Evolutionary conservation across 37 sponge, comb jelly and placozoan genomes (phyloP), one percentile per base, ranked within the genome.

Genomic region (Diacarnus erythraeanus): DNA sequence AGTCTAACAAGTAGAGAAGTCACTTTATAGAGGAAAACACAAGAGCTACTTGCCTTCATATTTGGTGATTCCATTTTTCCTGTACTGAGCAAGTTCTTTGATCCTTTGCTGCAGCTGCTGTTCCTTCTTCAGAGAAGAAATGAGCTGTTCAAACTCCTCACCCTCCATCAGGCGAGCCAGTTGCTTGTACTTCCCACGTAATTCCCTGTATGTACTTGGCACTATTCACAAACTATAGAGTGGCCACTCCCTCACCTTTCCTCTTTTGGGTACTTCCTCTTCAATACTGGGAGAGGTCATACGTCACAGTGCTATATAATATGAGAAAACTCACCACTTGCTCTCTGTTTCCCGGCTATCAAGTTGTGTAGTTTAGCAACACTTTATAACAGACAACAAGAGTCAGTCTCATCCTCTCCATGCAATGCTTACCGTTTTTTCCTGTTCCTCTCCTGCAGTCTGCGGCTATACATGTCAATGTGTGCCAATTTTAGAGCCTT

Each of bases 401-500:
- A 47, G 51, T 47, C 51, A 47, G 51, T 47, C 12, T 12, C 12
- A 47, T 47, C 51, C 6, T 6, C 12, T 47, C 12, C 12, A 47
- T 47, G 12, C 51, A 47, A 47, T 6, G 51, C 73, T 75, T 51
- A 85, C 89, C 69, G 35, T 42, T 90, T 94, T 64, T 89, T 80
- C 42, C 81, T 79, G 33, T 78, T 76, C 33, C 95, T 83, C 83
- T 94, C 91, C 26, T 15, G 67, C 54, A 94, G 64, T 34, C 72
- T 64, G n/a, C 69, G 84, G 68, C 64, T 87, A 75, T 90, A 90
- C 71, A 94, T 88, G 75, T 94, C 92, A 0, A 94, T 37, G 57
- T 94, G 95, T 9, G 91, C 83, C 69, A 90, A 64, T 63, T 94
- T 90, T 31, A 94, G 74, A 3, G 74, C 82, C 37, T 29, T 80